These are phyloP conservation scores for Holothuria glaberrima DNA, from an alignment of 35 echinoderm and acorn worm genomes.

Conservation along the genomic window DNA sequence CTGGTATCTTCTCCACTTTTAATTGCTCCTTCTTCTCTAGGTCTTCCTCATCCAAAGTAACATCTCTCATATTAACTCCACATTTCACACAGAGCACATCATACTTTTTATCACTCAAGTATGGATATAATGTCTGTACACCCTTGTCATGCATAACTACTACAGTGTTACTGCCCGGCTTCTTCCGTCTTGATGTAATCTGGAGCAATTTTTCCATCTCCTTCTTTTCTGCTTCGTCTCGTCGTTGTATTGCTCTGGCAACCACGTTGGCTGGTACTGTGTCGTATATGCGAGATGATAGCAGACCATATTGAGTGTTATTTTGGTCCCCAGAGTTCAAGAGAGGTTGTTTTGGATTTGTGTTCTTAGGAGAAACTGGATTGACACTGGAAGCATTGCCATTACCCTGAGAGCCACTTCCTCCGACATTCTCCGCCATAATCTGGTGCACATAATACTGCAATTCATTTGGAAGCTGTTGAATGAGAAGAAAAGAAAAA, in stretches of 20 bases:
- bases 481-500: slow-evolving; percentile 20
- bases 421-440: slow-evolving; percentile 80
- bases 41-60: slow-evolving; percentile 31
- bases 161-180: slow-evolving; percentile 30
- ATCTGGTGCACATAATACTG: slow-evolving; percentile 99
- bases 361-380: slow-evolving; percentile 55
- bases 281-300: slow-evolving; percentile 86
- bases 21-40: neutral
- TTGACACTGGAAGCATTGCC: slow-evolving; percentile 45
- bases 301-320: slow-evolving; percentile 59
- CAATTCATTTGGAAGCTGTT: slow-evolving; percentile 95
- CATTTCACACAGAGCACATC: slow-evolving; percentile 82
- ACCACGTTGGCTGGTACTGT: slow-evolving; percentile 89
- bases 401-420: slow-evolving; percentile 9
- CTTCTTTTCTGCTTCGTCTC: slow-evolving; percentile 91
- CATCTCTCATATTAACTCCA: slow-evolving; percentile 62
- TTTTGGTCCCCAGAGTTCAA: slow-evolving; percentile 34
- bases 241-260: slow-evolving; percentile 83
- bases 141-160: slow-evolving; percentile 90
- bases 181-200: slow-evolving; percentile 65
- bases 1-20: slow-evolving; percentile 15
- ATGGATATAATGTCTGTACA: slow-evolving; percentile 72
- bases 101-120: slow-evolving; percentile 61
- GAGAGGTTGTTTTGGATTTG: slow-evolving; percentile 74
- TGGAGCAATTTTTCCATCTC: slow-evolving; percentile 89